phyloP scores from a whole-genome alignment of 2,888 invertebrate genomes.

The Orthosia gracilis region DNA sequence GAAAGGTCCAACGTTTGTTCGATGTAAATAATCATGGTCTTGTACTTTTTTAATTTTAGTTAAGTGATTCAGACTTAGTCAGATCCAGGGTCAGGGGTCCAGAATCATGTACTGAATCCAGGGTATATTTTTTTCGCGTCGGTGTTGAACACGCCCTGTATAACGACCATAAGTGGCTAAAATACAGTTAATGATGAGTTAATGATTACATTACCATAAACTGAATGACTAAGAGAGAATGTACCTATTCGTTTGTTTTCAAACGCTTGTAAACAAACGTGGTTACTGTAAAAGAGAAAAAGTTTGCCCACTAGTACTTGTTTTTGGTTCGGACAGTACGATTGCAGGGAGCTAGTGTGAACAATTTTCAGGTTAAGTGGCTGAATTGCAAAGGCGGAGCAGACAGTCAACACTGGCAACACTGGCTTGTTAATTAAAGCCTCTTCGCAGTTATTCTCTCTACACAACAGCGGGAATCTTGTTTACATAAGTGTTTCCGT shows the following conservation, averaged over 20 bases:
- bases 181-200: neutral
- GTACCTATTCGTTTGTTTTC: too few relatives aligned
- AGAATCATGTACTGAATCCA: too few relatives aligned
- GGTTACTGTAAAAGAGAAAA: constrained; percentile 13
- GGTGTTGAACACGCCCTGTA: too few relatives aligned
- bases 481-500: constrained; percentile 4
- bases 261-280: constrained; percentile 8
- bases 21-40: neutral
- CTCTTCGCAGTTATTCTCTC: constrained; percentile 15
- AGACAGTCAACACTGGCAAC: constrained; percentile 10
- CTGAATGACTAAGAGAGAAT: too few relatives aligned
- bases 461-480: constrained; percentile 13
- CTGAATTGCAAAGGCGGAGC: constrained; percentile 13
- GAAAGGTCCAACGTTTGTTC: constrained; percentile 14
- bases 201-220: neutral
- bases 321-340: constrained; percentile 7
- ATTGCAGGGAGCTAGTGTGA: neutral
- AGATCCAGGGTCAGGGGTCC: too few relatives aligned
- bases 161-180: neutral
- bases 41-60: too few relatives aligned
- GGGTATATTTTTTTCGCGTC: too few relatives aligned
- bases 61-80: too few relatives aligned
- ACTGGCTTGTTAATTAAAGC: constrained; percentile 20
- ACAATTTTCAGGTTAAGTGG: constrained; percentile 19
- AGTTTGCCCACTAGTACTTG: constrained; percentile 2